Base-by-base conservation (phyloP, 1,140 invertebrate species). In the Drosophila nigromelanica region DNA sequence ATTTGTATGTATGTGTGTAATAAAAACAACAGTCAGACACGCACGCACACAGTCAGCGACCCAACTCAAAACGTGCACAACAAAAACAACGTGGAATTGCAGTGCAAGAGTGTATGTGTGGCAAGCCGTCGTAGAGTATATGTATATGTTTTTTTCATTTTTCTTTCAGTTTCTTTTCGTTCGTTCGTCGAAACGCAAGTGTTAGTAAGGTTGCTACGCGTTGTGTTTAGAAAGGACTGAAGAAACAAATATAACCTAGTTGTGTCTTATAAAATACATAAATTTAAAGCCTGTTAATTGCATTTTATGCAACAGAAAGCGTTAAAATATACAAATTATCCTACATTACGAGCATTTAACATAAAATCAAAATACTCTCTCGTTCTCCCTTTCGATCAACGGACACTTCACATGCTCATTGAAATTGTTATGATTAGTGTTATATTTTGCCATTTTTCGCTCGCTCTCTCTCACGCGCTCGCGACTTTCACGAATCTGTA, bases 91-190 rank as follows among this genome's bases (percentile, higher is more conserved):
- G 52, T 74, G 66, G 67, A 69, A 58, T 37, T 69, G 66, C 72
- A 70, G 24, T 70, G 59, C 21, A 27, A 45, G 72, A 40, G 72
- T 63, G 72, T 74, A 69, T 69, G 56, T 69, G 66, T 62, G 37
- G 30, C 64, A 58, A 54, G 52, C 59, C 43, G 45, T 63, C 47
- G 39, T 24, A 70, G 58, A 62, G 67, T 70, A 74, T 70, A 70
- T 70, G 72, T 70, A 70, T 63, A 42, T 68, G 70, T 68, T 73
- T 68, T 73, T 73, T 68, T 66, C 62, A 59, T 76, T 78, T 73
- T 75, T 76, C 80, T 78, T 82, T 87, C 83, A 87, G 72, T 87
- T 89, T 81, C 69, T 63, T 87, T 86, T 87, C 68, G 83, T 63
- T 73, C 63, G 80, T 48, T 79, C 72, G 72, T 54, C 55, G 50